Percentiles rank a stretch among this genome's conserved stretches.
phyloP scores from a whole-genome alignment of 1,140 invertebrate genomes.

The Psix sp. region DNA sequence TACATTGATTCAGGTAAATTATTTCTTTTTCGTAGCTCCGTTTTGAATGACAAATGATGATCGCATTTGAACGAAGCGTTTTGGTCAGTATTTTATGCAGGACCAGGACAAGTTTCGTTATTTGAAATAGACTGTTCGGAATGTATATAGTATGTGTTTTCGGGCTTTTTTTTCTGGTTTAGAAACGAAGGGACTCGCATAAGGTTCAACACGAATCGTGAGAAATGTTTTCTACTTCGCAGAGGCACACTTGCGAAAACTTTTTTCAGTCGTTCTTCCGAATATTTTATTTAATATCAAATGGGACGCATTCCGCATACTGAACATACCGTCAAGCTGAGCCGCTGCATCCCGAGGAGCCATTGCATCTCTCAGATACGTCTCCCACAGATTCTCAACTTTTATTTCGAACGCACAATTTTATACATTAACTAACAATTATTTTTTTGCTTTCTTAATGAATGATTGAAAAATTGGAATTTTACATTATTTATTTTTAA shows the following conservation, averaged over 20 bases:
- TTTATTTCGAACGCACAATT: neutral
- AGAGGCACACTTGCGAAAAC: constrained; percentile 57
- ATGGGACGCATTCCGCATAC: constrained; percentile 71
- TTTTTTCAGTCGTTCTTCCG: constrained; percentile 53
- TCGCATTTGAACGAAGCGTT: constrained; percentile 11
- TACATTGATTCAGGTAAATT: no score
- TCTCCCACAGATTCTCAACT: constrained; percentile 69
- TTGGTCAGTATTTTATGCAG: neutral
- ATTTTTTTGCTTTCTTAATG: no score
- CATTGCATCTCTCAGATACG: constrained; percentile 63
- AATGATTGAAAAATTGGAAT: no score
- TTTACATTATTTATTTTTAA: no score
- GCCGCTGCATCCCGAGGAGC: constrained; percentile 61
- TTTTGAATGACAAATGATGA: constrained; percentile 20
- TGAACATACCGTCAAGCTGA: constrained; percentile 68
- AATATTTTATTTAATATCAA: constrained; percentile 77
- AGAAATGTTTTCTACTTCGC: constrained; percentile 58
- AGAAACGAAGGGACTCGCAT: constrained; percentile 39
- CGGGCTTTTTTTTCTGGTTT: constrained; percentile 15
- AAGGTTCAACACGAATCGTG: constrained; percentile 63
- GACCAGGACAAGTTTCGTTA: neutral
- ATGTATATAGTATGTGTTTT: constrained; percentile 21
- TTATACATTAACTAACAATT: neutral
- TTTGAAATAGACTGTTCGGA: constrained; percentile 21
- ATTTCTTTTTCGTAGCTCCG: constrained; percentile 6